These are phyloP conservation scores for Oryzias javanicus DNA, from an alignment of 2,113 vertebrate species.

Conservation along the genomic window DNA sequence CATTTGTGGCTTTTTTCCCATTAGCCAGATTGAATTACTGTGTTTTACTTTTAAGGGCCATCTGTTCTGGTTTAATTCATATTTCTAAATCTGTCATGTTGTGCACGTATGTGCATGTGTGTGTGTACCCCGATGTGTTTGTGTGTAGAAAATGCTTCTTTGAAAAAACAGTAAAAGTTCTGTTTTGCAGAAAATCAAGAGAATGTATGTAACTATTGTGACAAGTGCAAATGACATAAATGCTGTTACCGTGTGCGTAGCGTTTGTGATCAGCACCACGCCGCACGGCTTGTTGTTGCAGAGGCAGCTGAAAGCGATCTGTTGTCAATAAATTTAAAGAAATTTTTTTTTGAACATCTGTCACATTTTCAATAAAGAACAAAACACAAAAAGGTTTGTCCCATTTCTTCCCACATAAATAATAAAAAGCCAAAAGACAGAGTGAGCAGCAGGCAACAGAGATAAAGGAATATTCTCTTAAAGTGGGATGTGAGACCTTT, in stretches of 20 bases:
- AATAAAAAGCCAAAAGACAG: slow-evolving; percentile 11
- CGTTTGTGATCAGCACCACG: slow-evolving; percentile 15
- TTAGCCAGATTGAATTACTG: slow-evolving; percentile 78
- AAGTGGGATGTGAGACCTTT: slow-evolving; percentile 40
- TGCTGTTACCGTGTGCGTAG: slow-evolving; percentile 34
- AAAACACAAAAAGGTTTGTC: background rate
- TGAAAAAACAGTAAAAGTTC: slow-evolving; percentile 35
- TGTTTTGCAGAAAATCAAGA: slow-evolving; percentile 58
- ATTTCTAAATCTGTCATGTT: slow-evolving; percentile 70
- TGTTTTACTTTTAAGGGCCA: slow-evolving; percentile 76
- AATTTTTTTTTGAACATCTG: slow-evolving; percentile 27
- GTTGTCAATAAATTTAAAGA: slow-evolving; percentile 24
- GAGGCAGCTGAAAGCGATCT: slow-evolving; percentile 13
- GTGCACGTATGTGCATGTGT: slow-evolving; percentile 40
- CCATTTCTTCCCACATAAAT: slow-evolving; percentile 15
- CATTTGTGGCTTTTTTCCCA: slow-evolving; percentile 76
- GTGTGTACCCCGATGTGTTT: slow-evolving; percentile 9
- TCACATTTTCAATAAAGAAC: slow-evolving; percentile 19
- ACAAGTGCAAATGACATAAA: slow-evolving; percentile 41
- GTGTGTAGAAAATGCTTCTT: slow-evolving; percentile 37
- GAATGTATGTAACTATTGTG: slow-evolving; percentile 52
- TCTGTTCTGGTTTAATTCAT: slow-evolving; percentile 79
- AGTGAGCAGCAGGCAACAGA: background rate
- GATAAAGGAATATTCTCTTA: slow-evolving; percentile 34
- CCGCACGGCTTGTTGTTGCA: slow-evolving; percentile 3